Evolutionary conservation across 2,113 vertebrate species (phyloP).

Genomic region (Pagrus major): DNA sequence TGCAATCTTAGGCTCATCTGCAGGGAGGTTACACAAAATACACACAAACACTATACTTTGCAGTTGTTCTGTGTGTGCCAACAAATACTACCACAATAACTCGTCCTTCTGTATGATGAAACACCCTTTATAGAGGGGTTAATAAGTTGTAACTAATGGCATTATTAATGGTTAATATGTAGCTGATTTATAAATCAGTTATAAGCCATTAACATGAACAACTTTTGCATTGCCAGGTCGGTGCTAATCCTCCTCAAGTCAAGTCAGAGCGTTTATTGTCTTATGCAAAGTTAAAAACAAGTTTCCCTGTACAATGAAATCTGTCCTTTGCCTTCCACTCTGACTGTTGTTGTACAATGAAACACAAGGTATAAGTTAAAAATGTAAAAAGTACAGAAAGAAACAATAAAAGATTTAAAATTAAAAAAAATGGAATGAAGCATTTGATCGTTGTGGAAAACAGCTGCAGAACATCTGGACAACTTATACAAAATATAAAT

Average conservation of each 20-base stretch:
- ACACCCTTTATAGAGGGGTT: neutral
- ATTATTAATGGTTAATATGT: neutral
- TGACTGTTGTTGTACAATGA: too few species aligned
- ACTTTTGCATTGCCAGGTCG: neutral
- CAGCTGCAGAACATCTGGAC: neutral
- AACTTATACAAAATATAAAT: too few species aligned
- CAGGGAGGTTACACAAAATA: constrained; percentile 15
- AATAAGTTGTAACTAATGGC: neutral
- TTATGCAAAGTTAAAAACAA: too few species aligned
- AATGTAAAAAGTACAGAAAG: too few species aligned
- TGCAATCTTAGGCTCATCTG: constrained; percentile 25
- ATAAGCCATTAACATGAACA: neutral
- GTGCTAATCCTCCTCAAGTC: neutral
- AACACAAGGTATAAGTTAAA: too few species aligned
- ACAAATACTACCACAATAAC: neutral
- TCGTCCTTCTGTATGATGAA: too few species aligned
- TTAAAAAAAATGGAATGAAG: too few species aligned
- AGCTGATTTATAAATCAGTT: neutral
- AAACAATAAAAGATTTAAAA: too few species aligned
- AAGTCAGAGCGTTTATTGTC: too few species aligned
- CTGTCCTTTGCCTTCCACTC: too few species aligned
- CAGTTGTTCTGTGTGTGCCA: neutral
- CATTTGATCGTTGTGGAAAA: neutral
- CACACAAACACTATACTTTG: neutral
- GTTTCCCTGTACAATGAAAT: too few species aligned